Evolutionary conservation across 2,113 vertebrate genomes (phyloP).

Genomic region (Trochalopteron elliotii): DNA sequence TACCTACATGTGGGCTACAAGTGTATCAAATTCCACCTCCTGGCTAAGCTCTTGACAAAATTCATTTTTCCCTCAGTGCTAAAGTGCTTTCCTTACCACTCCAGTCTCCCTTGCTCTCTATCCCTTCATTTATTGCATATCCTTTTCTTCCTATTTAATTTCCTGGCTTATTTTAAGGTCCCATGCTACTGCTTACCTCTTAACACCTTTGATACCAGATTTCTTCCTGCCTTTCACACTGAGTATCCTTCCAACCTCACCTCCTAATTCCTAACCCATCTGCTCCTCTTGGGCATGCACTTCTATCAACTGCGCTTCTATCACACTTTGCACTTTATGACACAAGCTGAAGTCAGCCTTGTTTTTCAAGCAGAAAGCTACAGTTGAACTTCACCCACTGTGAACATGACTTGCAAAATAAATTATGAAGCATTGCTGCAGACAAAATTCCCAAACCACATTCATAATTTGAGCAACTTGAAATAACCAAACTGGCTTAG

Average conservation of each 20-base stretch:
- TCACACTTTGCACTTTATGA: neutral
- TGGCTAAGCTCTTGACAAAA: neutral
- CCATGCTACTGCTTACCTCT: neutral
- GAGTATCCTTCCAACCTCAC: neutral
- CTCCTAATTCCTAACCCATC: neutral
- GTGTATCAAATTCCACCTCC: neutral
- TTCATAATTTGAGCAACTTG: neutral
- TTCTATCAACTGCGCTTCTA: neutral
- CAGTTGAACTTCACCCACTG: neutral
- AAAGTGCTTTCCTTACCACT: neutral
- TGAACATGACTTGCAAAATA: neutral
- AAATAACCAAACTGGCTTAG: neutral
- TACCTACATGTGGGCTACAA: neutral
- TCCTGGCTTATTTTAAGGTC: neutral
- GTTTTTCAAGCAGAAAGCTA: neutral
- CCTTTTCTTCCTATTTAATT: neutral
- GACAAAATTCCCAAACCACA: neutral
- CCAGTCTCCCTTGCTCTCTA: neutral
- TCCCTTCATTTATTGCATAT: neutral
- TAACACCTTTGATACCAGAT: neutral
- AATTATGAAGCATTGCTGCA: neutral
- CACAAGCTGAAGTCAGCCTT: neutral
- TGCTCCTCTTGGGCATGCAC: neutral
- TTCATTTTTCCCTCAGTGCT: neutral
- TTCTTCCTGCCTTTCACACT: neutral